Base-by-base conservation (phyloP, 2,888 invertebrate genomes). In the Agapostemon virescens region DNA sequence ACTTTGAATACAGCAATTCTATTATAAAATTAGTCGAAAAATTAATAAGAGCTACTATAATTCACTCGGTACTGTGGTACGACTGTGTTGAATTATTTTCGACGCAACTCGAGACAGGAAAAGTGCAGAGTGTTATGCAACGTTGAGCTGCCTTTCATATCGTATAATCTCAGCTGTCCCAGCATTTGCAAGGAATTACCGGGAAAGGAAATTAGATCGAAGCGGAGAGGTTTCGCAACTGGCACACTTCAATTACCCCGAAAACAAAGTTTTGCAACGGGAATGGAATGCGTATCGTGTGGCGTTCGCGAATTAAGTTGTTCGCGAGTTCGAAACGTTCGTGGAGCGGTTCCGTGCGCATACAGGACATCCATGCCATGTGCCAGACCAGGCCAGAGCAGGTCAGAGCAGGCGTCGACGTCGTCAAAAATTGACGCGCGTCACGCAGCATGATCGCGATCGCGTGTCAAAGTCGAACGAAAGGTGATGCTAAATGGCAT, bases 401-500 rank as follows among this genome's bases (percentile, higher is more conserved):
- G n/a, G 49, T 20, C 15, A 0, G 15, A 55, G 67, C 64, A 30
- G 30, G 69, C 45, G 58, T 71, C 55, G 68, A 30, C 40, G 61
- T 20, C 55, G 76, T 69, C 74, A 83, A 74, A 81, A 83, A 78
- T 83, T 83, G 85, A 83, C 74, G 85, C 81, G 66, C 69, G 78
- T 83, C 83, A 84, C 72, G 76, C 77, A 71, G 67, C 69, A 64
- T 69, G 78, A 85, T 85, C 70, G 73, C 66, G 77, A 52, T 82
- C 71, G 76, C 83, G 81, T 81, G 83, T 67, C 72, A 75, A 75
- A 83, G 75, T 75, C 66, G 52, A 75, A 70, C 70, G 79, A 82
- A 83, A 77, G 74, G 79, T 77, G 84, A 82, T 79, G 77, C 40
- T 82, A 79, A 82, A 84, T 82, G 79, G 80, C 77, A 69, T 72